Base-by-base conservation (phyloP, 2,113 vertebrate genomes). In the Pionites leucogaster region DNA sequence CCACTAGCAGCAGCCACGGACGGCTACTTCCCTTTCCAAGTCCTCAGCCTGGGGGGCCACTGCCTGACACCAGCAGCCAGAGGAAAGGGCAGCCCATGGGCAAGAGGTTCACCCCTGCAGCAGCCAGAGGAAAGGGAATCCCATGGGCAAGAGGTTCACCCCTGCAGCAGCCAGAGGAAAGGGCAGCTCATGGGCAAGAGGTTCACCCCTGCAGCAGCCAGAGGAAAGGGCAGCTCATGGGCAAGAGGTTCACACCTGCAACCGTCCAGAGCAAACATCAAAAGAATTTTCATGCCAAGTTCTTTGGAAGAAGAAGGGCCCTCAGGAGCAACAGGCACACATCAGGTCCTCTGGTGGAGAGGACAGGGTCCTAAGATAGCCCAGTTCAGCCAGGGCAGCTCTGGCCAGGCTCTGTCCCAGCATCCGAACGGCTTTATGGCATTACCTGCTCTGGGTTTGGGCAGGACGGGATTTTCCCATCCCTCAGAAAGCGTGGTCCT, bases 151-250 rank as follows among this genome's bases (percentile, higher is more conserved):
- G 42, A 42, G 0, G 17, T 42, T 42, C 42, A 42, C 42, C 0
- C 42, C 42, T 17, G 42, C 53, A 65, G 14, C 41, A 75, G 35
- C 35, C 55, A 67, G 60, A 88, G 41, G 25, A 46, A 42, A 17
- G 22, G 50, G 33, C 41, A 63, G 11, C 57, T 52, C 11, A 1
- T 4, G 57, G n/a, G 16, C 0, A 0, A 27, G 81, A 35, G 20
- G 10, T 5, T 57, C 13, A 59, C 68, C 35, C 17, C 16, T 53
- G 46, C n/a, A 76, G 37, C 53, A 71, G 13, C 37, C 33, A 65
- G 49, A 70, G 31, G 42, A 44, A 44, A 18, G 42, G 8, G 42
- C 42, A 44, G 0, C 42, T 2, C 42, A 18, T 44, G 39, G 35
- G 35, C 37, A 37, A 37, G 37, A 37, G 37, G 37, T 37, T 37